Conservation (phyloP, 2,797 vertebrate genomes). For the Ciconia nigra region DNA sequence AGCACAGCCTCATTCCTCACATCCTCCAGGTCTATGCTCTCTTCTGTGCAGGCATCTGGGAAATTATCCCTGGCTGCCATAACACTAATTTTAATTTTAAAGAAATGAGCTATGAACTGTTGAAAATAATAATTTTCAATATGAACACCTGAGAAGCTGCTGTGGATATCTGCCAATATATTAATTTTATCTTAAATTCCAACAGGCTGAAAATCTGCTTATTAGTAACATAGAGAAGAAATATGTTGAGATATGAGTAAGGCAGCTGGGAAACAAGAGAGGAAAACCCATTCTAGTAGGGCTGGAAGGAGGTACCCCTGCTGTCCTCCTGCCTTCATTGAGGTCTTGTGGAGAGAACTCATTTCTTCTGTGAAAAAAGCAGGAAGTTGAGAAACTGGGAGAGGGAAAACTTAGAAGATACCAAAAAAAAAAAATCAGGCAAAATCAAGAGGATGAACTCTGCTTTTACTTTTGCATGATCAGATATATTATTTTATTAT, state of each 20-base stretch:
- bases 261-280: not conserved
- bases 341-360: not conserved
- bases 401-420: not conserved
- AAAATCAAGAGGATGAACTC: not conserved
- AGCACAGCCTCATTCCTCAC: slow-evolving; percentile 48
- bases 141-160: slow-evolving; percentile 60
- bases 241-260: not conserved
- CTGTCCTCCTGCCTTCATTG: not conserved
- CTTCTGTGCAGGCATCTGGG: slow-evolving; percentile 54
- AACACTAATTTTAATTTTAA: slow-evolving; percentile 74
- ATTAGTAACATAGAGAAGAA: not conserved
- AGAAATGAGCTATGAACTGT: slow-evolving; percentile 71
- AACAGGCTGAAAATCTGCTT: slow-evolving; percentile 26
- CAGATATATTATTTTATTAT: not conserved
- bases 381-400: not conserved
- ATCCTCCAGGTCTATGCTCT: slow-evolving; percentile 27
- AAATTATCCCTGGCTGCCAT: slow-evolving; percentile 63
- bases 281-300: not conserved
- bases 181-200: slow-evolving; percentile 50
- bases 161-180: slow-evolving; percentile 54
- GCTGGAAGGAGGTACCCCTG: not conserved
- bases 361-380: not conserved
- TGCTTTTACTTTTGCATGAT: not conserved
- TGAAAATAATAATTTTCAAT: slow-evolving; percentile 70
- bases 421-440: not conserved